Evolutionary conservation across 2,113 vertebrate genomes (phyloP).

Genomic region (Conger conger): DNA sequence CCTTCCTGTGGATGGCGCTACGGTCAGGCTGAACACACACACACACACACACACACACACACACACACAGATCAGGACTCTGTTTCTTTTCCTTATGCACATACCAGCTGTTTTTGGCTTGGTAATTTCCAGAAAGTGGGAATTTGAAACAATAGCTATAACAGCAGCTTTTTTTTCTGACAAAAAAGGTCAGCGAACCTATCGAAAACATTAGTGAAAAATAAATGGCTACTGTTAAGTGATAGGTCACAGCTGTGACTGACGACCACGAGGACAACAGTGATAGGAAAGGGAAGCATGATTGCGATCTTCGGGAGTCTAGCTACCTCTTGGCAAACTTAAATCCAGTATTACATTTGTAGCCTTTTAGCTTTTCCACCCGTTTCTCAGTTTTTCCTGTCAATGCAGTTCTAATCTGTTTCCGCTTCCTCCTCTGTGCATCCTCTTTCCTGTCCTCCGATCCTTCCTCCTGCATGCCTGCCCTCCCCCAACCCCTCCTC

Average conservation of each 20-base stretch:
- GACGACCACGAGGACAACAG: background rate
- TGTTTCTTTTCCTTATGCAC: constrained; percentile 18
- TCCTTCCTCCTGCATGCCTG: constrained; percentile 15
- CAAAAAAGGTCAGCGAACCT: background rate
- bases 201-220: background rate
- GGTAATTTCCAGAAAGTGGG: background rate
- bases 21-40: constrained; percentile 31
- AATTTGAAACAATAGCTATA: background rate
- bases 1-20: constrained; percentile 70
- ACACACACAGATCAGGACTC: background rate
- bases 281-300: background rate
- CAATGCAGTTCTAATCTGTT: constrained; percentile 39
- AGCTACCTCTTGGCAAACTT: constrained; percentile 11
- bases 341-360: constrained; percentile 1
- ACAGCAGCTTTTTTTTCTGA: background rate
- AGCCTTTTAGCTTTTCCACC: constrained; percentile 29
- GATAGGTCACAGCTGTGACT: background rate
- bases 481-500: background rate
- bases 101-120: constrained; percentile 23
- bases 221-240: background rate
- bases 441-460: constrained; percentile 7
- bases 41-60: constrained; percentile 8
- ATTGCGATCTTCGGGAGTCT: background rate
- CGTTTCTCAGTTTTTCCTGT: constrained; percentile 30
- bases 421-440: constrained; percentile 28